Evolutionary conservation across 64 coral and sea anemone species (phyloP), one percentile per base, ranked within the genome.

Genomic region (Montipora sp.): DNA sequence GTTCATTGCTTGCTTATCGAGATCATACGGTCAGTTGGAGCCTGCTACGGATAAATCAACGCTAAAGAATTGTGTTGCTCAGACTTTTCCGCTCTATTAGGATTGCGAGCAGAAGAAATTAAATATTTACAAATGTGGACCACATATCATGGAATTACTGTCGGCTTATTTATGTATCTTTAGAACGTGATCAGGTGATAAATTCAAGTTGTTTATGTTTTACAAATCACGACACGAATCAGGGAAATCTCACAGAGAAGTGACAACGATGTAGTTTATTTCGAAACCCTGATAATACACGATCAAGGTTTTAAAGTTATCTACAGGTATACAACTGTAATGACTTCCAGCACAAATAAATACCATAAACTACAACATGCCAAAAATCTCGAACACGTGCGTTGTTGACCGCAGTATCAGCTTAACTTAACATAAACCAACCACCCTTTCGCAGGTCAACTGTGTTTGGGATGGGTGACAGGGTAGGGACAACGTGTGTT

Each of bases 31-130:
- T 77, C 16, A 19, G 78, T 80, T 57, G 1, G 18, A 21, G 13
- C 16, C 63, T 45, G 19, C 19, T 70, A 66, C 44, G 45, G 82
- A 9, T 69, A 10, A 70, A 50, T 43, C 59, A 68, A 50, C 13
- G n/a, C 11, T 5, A 70, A 68, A 19, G 16, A 67, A 47, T 83
- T 65, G 58, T 83, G 80, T 83, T 83, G 44, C 36, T 66, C 67
- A 83, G 24, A 49, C 78, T 55, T 51, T 80, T 27, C 6, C 19
- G 3, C 9, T 24, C 49, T 5, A 8, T 80, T 20, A 83, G 47
- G 36, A 36, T 36, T 36, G 36, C 36, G 36, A 36, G 36, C 60
- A 66, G 36, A 66, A 8, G 5, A 19, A 83, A 14, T 47, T 6
- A 23, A 36, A 36, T 36, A 36, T 36, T 36, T 36, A 36, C 36